A percentile compares a stretch with the other conserved stretches of the same genome.
Conservation (phyloP, 2,888 invertebrate species). For the Aleiodes alternator region DNA sequence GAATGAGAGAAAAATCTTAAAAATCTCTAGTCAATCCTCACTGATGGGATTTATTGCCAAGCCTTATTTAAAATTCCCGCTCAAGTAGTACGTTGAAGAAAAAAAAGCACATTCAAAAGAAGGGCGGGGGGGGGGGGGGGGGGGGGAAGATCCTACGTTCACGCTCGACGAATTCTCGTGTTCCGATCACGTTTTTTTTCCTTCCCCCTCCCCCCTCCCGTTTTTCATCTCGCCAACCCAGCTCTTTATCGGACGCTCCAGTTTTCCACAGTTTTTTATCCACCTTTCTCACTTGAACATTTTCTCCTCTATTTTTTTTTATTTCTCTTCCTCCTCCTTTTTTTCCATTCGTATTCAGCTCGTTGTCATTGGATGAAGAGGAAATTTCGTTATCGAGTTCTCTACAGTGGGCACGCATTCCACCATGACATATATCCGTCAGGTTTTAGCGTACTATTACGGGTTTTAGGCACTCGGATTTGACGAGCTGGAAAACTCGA, state of each 20-base stretch:
- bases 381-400: constrained; percentile 28
- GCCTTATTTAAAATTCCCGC: constrained; percentile 36
- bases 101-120: neutral
- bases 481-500: constrained; percentile 24
- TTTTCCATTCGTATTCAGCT: constrained; percentile 15
- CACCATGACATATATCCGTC: constrained; percentile 24
- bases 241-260: constrained; percentile 29
- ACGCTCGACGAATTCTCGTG: constrained; percentile 19
- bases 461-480: constrained; percentile 14
- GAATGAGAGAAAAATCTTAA: constrained; percentile 36
- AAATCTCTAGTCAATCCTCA: constrained; percentile 38
- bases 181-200: constrained; percentile 31
- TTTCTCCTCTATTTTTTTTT: constrained; percentile 7
- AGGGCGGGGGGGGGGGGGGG: neutral
- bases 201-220: neutral
- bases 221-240: constrained; percentile 21
- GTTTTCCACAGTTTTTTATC: constrained; percentile 10
- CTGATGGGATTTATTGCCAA: constrained; percentile 41
- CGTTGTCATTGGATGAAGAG: constrained; percentile 28
- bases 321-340: neutral
- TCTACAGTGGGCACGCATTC: constrained; percentile 14
- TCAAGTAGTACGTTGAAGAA: neutral
- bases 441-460: constrained; percentile 32
- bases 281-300: neutral
- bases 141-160: neutral